Base-by-base conservation (phyloP, 2,797 vertebrate species). In the Scarus forsteni region DNA sequence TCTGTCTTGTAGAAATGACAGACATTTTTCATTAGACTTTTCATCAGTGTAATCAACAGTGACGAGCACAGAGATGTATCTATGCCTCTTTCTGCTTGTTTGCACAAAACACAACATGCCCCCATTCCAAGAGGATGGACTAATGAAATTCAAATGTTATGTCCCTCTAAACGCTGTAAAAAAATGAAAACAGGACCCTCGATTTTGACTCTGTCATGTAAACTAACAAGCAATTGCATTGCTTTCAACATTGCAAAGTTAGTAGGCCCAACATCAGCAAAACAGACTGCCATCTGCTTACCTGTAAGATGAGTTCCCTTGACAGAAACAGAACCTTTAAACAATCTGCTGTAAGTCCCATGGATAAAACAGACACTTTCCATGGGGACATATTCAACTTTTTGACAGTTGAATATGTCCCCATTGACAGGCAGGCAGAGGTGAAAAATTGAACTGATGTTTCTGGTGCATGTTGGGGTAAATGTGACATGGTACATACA, bases 101-200 rank as follows among this genome's bases (percentile, higher is more conserved):
- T 79, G 62, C 71, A 66, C 78, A 70, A 73, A 78, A 76, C 56
- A 54, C 40, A 65, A 70, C 70, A 66, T 51, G 67, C 60, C 57
- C 55, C 63, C 56, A 66, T 69, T 79, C 60, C 40, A 51, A 36
- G 46, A 73, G 50, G 63, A 11, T 54, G 57, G 50, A 71, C 71
- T 83, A 82, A 89, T 81, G 77, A 75, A 87, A 86, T 38, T 73
- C 60, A 60, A 70, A 83, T 38, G 74, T 57, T 79, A 79, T 18
- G 51, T 62, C 34, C 16, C 75, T 74, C 27, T 10, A 79, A 82
- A 71, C 1, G 0, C 18, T 3, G 27, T 4, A 10, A 55, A 60
- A 27, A 77, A 70, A 36, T 4, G 8, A 55, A 60, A 77, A 73
- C 60, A 57, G 39, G 50, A 66, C 71, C 69, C 51, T 45, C 1